Evolutionary conservation across 2,113 vertebrate genomes (phyloP), one percentile per base, ranked within the genome.

Genomic region (Centropus unirufus): DNA sequence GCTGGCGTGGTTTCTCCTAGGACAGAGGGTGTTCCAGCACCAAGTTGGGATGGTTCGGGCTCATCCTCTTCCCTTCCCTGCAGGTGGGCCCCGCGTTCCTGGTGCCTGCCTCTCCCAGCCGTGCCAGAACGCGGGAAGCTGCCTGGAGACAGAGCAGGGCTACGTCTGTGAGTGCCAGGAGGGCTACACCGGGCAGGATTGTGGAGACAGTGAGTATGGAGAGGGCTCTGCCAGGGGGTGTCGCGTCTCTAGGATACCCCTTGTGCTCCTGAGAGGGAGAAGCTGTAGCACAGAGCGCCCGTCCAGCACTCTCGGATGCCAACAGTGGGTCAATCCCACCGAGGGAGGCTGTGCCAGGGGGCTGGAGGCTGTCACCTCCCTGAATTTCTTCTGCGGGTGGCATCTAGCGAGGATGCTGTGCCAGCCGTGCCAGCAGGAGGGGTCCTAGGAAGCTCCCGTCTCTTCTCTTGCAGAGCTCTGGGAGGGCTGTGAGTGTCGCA

Each of bases 401-500:
- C 32, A 21, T 58, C 26, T 2, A 1, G 24, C 26, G 30, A 51
- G 69, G 24, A 40, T 2, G 1, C 14, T 59, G 57, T 22, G 63
- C 47, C 18, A 69, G 40, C 46, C 34, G 46, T 0, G 0, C 32
- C 76, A 32, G 44, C 29, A 42, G 84, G 21, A 93, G 18, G 42
- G 63, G 20, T 88, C 72, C 81, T 83, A 39, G 6, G 47, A 90
- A 77, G 24, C 47, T 90, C 27, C 46, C 6, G n/a, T 93, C 58
- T 89, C 20, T 4, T 83, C 46, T 51, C 15, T 74, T 93, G 52
- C 94, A 98, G 98, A 98, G 55, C 78, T 96, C 54, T 92, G 96
- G 11, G 98, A 98, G 20, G 97, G 98, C 95, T 99, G 99, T 6
- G 98, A 97, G 24, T 99, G 99, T 97, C 98, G 98, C 82, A 99